Evolutionary conservation across 1,140 invertebrate species (phyloP), one percentile per base, ranked within the genome.

Genomic region (Bombyx mandarina): DNA sequence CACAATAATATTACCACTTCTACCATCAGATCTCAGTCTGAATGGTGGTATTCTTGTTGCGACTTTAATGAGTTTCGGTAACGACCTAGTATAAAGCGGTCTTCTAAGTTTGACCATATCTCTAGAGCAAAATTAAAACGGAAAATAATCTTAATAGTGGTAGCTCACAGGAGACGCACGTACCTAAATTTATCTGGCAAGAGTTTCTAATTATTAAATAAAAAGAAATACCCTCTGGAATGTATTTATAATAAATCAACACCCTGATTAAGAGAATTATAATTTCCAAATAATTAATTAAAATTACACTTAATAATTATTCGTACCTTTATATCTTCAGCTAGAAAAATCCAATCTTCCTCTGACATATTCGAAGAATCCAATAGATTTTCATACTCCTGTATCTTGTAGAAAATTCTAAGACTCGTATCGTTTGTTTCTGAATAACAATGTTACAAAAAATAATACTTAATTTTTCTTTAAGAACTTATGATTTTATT

Each of bases 321-420:
- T 35, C 10, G 63, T 86, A 97, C 96, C 89, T 94, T 90, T 60
- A 99, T 96, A 82, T 98, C 95, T 63, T 90, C 90, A 2, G 97
- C 97, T 57, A 99, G 98, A 58, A 89, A 89, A 44, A 94, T 93
- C 96, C 97, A 99, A 65, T 98, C 95, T 52, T 93, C 91, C 87
- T 95, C 94, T 0, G 93, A 94, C 95, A 99, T 98, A 79, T 98
- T 97, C 52, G 95, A 95, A 0, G 97, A 98, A 79, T 99, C 98
- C 55, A 98, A 87, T 0, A 99, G 88, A 0, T 93, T 94, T 10
- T 94, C 90, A 79, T 98, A 99, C 83, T 99, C 97, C 48, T 92
- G 86, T 44, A 99, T 91, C 62, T 90, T 92, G 73, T 98, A 98
- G 48, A 94, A 80, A 43, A 97, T 90, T 47, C 93, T 82, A 48